Conservation (phyloP, 37 sponge, comb jelly and placozoan genomes). For the Amphimedon queenslandica region DNA sequence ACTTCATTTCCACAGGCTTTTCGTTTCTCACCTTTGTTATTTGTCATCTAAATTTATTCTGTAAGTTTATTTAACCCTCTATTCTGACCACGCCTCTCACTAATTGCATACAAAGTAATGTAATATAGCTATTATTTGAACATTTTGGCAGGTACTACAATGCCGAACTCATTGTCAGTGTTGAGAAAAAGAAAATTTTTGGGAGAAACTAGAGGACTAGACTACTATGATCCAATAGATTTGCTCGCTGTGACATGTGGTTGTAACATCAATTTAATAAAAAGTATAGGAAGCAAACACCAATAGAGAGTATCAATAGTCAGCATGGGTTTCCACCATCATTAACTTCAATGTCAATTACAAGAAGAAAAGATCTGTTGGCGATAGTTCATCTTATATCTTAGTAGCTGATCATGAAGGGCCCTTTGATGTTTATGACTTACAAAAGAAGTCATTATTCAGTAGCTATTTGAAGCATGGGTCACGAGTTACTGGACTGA, state of each 20-base stretch:
- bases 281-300: background rate
- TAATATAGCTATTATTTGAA: background rate
- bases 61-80: background rate
- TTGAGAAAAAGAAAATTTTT: background rate
- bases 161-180: background rate
- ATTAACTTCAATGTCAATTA: background rate
- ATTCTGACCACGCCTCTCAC: background rate
- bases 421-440: background rate
- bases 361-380: background rate
- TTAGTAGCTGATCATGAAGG: background rate
- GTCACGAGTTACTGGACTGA: background rate
- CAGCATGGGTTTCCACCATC: background rate
- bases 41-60: background rate
- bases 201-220: background rate
- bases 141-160: background rate
- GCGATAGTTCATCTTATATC: background rate
- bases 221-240: background rate
- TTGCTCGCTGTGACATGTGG: too few species aligned
- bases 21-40: background rate
- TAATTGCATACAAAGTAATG: too few species aligned
- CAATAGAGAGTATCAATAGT: background rate
- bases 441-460: background rate
- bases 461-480: background rate
- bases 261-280: background rate
- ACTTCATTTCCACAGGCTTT: background rate